Conservation (phyloP, 2,888 invertebrate genomes). For the Agriopis leucophaearia region DNA sequence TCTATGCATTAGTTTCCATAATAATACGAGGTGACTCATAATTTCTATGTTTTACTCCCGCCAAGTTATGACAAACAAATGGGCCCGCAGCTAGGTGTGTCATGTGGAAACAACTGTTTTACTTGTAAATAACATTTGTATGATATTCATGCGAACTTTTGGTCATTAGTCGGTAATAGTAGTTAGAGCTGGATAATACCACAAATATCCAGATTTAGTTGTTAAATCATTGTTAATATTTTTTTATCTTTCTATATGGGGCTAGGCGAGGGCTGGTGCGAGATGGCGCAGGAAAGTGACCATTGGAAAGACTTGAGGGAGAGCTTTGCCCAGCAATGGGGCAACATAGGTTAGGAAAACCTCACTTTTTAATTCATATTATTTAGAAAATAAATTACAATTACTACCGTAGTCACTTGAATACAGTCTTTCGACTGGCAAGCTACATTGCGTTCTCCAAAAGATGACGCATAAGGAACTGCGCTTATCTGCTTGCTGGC, state of each 20-base stretch:
- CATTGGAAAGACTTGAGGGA: conserved; percentile 41
- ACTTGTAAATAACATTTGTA: conserved; percentile 35
- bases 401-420: conserved; percentile 22
- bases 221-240: conserved; percentile 28
- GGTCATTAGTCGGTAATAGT: conserved; percentile 29
- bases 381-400: conserved; percentile 23
- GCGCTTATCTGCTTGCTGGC: conserved; percentile 32
- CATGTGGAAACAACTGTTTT: conserved; percentile 37
- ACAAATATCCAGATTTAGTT: conserved; percentile 21
- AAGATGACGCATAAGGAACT: conserved; percentile 15
- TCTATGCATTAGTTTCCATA: conserved; percentile 29
- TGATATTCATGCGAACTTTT: conserved; percentile 23
- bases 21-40: conserved; percentile 37
- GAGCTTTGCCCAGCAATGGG: conserved; percentile 40
- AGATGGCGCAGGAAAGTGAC: conserved; percentile 39
- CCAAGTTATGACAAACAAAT: conserved; percentile 30
- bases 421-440: conserved; percentile 10
- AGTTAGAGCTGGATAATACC: conserved; percentile 22
- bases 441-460: conserved; percentile 15
- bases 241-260: conserved; percentile 37
- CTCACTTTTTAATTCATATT: conserved; percentile 21
- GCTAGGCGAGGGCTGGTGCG: conserved; percentile 42
- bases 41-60: conserved; percentile 33
- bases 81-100: conserved; percentile 27
- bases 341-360: conserved; percentile 38